A percentile compares a stretch with the other conserved stretches of the same genome.
Conservation (phyloP, 1,140 invertebrate species). For the Dreissena polymorpha region DNA sequence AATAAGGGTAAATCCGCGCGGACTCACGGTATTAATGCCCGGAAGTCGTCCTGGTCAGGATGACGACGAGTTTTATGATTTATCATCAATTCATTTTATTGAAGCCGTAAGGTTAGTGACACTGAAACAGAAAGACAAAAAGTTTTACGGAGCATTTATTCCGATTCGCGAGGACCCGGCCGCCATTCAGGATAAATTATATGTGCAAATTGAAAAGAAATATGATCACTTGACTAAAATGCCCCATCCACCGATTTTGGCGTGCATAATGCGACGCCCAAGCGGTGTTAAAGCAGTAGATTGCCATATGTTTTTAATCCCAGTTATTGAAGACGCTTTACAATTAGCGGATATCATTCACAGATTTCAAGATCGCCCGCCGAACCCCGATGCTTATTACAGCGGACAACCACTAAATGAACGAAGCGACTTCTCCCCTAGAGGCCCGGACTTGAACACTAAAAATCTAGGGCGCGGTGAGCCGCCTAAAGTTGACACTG, state of each 20-base stretch:
- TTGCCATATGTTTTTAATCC: conserved; percentile 68
- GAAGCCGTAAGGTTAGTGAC: conserved; percentile 62
- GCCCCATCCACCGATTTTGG: conserved; percentile 66
- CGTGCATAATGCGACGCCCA: conserved; percentile 65
- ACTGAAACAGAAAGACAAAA: conserved; percentile 62
- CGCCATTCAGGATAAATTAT: conserved; percentile 62
- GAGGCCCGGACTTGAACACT: conserved; percentile 53
- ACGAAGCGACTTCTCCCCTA: not conserved
- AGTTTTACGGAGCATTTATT: conserved; percentile 62
- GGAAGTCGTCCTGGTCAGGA: conserved; percentile 41
- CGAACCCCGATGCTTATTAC: conserved; percentile 31
- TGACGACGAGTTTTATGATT: conserved; percentile 62
- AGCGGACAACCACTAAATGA: not conserved
- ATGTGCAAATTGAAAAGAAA: conserved; percentile 63
- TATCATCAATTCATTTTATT: conserved; percentile 61
- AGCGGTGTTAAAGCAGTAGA: conserved; percentile 69
- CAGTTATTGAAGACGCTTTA: conserved; percentile 61
- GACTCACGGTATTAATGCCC: conserved; percentile 54
- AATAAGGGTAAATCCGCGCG: conserved; percentile 57
- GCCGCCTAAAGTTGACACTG: conserved; percentile 46
- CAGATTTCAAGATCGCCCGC: conserved; percentile 46
- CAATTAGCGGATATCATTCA: conserved; percentile 59
- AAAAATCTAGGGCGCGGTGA: conserved; percentile 58
- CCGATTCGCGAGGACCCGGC: conserved; percentile 59
- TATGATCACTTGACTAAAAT: conserved; percentile 61